phyloP scores from a whole-genome alignment of 2,888 invertebrate species.

The Machimus atricapillus region DNA sequence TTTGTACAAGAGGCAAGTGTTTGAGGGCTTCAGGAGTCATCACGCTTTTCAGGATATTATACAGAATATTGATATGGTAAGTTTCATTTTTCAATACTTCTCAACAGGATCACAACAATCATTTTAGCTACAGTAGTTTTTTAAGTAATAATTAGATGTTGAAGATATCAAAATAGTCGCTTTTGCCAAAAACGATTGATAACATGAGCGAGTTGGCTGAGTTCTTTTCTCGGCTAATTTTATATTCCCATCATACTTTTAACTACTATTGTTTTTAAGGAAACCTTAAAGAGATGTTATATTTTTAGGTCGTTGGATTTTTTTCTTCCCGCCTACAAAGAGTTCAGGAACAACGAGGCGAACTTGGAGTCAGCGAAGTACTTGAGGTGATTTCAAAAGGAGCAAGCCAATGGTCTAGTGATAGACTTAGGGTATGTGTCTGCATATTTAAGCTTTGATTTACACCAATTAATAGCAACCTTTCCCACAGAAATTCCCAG shows the following conservation, averaged over 20 bases:
- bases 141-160: too few relatives aligned
- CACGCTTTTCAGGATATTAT: conserved; percentile 92
- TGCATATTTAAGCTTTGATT: not conserved
- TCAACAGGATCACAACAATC: too few relatives aligned
- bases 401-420: conserved; percentile 91
- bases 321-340: conserved; percentile 69
- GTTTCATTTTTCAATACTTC: conserved; percentile 48
- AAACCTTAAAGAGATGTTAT: not conserved
- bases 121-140: too few relatives aligned
- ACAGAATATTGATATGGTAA: conserved; percentile 92
- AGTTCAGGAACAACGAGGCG: conserved; percentile 71
- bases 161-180: too few relatives aligned
- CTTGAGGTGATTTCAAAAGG: conserved; percentile 88
- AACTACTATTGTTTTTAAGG: not conserved
- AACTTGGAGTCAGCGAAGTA: conserved; percentile 86
- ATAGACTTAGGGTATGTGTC: conserved; percentile 81
- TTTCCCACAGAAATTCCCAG: conserved; percentile 90
- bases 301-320: conserved; percentile 68
- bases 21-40: conserved; percentile 85
- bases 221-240: too few relatives aligned
- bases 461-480: not conserved
- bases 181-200: too few relatives aligned
- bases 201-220: too few relatives aligned
- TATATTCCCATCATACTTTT: too few relatives aligned
- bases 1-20: conserved; percentile 90